Conservation (phyloP, 2,888 invertebrate genomes). For the Nymphalis urticae region DNA sequence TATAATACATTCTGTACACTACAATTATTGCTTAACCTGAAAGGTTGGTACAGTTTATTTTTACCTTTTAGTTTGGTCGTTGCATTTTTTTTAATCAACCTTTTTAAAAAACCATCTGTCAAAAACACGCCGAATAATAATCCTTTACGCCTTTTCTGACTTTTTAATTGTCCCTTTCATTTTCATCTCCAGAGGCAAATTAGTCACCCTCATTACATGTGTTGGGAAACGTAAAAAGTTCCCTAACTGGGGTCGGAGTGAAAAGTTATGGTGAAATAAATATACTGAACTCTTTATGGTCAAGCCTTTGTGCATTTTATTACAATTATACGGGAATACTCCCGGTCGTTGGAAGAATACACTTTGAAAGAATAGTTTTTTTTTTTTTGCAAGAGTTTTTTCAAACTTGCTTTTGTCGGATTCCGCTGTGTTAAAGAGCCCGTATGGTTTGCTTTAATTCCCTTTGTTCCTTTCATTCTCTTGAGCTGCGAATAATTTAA, state of each 20-base stretch:
- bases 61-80: not conserved
- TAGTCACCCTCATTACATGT: conserved; percentile 34
- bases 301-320: conserved; percentile 25
- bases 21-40: too few species aligned
- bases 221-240: conserved; percentile 31
- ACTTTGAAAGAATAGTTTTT: conserved; percentile 8
- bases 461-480: conserved; percentile 14
- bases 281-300: conserved; percentile 28
- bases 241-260: conserved; percentile 22
- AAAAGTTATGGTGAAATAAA: conserved; percentile 35
- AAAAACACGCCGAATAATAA: conserved; percentile 7
- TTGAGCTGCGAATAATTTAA: conserved; percentile 11
- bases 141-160: conserved; percentile 10
- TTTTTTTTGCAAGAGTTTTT: conserved; percentile 1
- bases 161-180: conserved; percentile 19
- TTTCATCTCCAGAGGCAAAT: conserved; percentile 26
- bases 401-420: conserved; percentile 7
- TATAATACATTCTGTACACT: too few species aligned
- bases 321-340: conserved; percentile 5
- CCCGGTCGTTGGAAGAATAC: conserved; percentile 4
- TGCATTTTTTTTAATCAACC: not conserved
- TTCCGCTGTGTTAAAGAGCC: conserved; percentile 11
- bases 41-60: not conserved
- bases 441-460: conserved; percentile 14
- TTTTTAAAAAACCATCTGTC: conserved; percentile 17